Conservation (phyloP, 2,113 vertebrate genomes). For the Spheniscus mendiculus region DNA sequence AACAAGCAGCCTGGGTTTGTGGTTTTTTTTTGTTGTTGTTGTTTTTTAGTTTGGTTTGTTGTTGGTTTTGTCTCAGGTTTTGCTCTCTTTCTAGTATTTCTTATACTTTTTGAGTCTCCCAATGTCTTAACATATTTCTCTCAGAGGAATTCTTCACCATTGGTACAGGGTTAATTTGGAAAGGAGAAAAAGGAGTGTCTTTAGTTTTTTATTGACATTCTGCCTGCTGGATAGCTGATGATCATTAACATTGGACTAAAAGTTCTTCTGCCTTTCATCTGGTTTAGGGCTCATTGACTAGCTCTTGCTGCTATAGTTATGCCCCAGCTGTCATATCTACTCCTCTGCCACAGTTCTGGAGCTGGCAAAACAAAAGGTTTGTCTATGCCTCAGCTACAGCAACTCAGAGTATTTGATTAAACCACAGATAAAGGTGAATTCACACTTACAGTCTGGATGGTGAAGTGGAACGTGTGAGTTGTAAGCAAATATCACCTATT, state of each 20-base stretch:
- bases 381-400: not conserved
- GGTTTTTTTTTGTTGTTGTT: not conserved
- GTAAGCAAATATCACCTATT: not conserved
- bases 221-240: not conserved
- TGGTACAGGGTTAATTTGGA: not conserved
- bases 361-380: not conserved
- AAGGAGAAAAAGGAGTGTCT: not conserved
- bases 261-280: not conserved
- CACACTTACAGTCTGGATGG: not conserved
- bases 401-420: not conserved
- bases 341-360: not conserved
- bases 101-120: not conserved
- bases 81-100: not conserved
- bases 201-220: slow-evolving; percentile 7
- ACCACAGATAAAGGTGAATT: not conserved
- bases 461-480: not conserved
- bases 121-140: not conserved
- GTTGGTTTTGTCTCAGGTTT: not conserved
- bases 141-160: not conserved
- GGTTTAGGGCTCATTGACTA: not conserved
- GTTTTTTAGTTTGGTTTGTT: not conserved
- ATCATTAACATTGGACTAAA: not conserved
- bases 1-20: not conserved
- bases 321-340: not conserved
- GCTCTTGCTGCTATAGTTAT: not conserved